These are phyloP conservation scores for Phalera bucephala DNA, from an alignment of 2,888 invertebrate species.

Conservation along the genomic window DNA sequence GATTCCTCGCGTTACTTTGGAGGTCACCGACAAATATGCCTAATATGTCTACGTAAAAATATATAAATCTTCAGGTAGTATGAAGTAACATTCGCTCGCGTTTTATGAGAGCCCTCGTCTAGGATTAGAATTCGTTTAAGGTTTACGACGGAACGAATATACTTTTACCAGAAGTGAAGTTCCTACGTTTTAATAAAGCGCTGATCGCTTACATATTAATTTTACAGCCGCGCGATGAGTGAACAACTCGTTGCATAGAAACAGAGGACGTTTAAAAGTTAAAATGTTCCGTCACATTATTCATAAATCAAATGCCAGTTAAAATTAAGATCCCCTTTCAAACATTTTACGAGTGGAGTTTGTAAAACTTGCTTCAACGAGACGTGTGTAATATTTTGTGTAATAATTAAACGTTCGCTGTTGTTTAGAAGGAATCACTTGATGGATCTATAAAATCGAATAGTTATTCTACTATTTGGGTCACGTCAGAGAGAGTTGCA, in stretches of 20 bases:
- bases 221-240: conserved; percentile 18
- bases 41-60: conserved; percentile 16
- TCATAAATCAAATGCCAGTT: conserved; percentile 51
- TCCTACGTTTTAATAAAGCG: conserved; percentile 12
- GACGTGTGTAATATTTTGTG: conserved; percentile 39
- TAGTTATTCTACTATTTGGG: conserved; percentile 23
- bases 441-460: conserved; percentile 7
- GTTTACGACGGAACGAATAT: neutral
- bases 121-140: conserved; percentile 3
- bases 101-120: conserved; percentile 10
- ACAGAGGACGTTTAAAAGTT: conserved; percentile 36
- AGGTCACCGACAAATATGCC: conserved; percentile 22
- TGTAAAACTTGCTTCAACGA: conserved; percentile 36
- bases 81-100: conserved; percentile 5
- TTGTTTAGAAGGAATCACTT: conserved; percentile 15
- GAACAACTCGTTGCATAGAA: conserved; percentile 35
- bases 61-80: conserved; percentile 6
- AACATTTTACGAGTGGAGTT: conserved; percentile 53
- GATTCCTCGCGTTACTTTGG: conserved; percentile 14
- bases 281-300: conserved; percentile 48
- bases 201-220: conserved; percentile 18
- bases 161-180: conserved; percentile 6
- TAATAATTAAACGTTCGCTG: conserved; percentile 36
- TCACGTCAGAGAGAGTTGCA: conserved; percentile 31
- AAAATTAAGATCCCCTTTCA: conserved; percentile 51